Conservation (phyloP, 1,140 invertebrate genomes). For the Drosophila biarmipes region DNA sequence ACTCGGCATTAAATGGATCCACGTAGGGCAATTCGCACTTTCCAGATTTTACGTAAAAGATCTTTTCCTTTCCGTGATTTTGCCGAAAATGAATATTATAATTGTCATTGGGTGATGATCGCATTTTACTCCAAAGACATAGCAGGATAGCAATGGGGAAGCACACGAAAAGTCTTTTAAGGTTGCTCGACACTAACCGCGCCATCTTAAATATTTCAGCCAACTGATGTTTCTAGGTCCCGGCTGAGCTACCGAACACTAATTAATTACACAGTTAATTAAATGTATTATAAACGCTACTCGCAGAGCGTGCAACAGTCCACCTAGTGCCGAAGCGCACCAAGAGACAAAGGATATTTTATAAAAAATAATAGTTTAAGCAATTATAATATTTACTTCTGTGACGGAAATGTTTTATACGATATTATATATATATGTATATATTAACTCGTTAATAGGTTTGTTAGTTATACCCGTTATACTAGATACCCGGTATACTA, state of each 20-base stretch:
- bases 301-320: too few species aligned
- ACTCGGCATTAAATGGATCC: slow-evolving; percentile 40
- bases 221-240: neutral
- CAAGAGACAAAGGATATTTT: too few species aligned
- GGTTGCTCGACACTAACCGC: neutral
- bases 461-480: too few species aligned
- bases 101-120: neutral
- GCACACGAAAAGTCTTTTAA: neutral
- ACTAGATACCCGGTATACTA: too few species aligned
- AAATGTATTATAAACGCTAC: too few species aligned
- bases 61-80: neutral
- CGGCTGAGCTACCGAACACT: neutral
- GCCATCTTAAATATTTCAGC: slow-evolving; percentile 1
- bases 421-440: too few species aligned
- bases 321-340: too few species aligned
- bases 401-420: too few species aligned
- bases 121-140: neutral
- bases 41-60: slow-evolving; percentile 39
- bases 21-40: slow-evolving; percentile 53
- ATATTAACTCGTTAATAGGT: too few species aligned
- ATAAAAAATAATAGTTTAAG: too few species aligned
- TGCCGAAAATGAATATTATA: neutral
- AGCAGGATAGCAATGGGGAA: neutral
- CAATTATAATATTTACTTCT: too few species aligned
- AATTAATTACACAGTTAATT: slow-evolving; percentile 14